These are phyloP conservation scores for Pandemis cinnamomeana DNA, from an alignment of 2,888 invertebrate species.

Conservation along the genomic window DNA sequence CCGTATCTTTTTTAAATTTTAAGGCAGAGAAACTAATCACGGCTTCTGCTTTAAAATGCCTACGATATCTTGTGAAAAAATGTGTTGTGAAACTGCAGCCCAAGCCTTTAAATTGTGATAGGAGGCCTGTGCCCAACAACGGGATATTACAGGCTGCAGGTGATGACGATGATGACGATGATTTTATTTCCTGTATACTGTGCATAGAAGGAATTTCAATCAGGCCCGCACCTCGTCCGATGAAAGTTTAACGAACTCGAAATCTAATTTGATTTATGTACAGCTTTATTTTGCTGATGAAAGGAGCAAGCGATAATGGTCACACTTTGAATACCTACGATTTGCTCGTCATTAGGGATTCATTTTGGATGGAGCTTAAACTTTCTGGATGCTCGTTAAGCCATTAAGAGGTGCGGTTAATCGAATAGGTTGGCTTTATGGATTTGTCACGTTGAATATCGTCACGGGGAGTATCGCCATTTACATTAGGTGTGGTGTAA, in stretches of 20 bases:
- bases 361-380: slow-evolving; percentile 6
- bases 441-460: not conserved
- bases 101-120: too few relatives aligned
- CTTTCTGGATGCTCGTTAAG: not conserved
- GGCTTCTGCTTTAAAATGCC: too few relatives aligned
- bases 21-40: too few relatives aligned
- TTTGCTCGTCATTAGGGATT: slow-evolving; percentile 20
- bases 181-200: slow-evolving; percentile 26
- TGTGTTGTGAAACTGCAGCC: too few relatives aligned
- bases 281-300: slow-evolving; percentile 52
- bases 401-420: slow-evolving; percentile 7
- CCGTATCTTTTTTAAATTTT: too few relatives aligned
- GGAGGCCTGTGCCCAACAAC: too few relatives aligned
- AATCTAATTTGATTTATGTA: slow-evolving; percentile 69
- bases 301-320: slow-evolving; percentile 40
- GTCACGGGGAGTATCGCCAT: not conserved
- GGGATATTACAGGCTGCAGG: too few relatives aligned
- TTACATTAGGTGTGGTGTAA: not conserved
- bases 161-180: too few relatives aligned
- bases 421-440: not conserved
- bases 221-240: slow-evolving; percentile 55
- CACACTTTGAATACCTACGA: slow-evolving; percentile 23
- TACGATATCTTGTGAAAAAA: too few relatives aligned
- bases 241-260: slow-evolving; percentile 73
- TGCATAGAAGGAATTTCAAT: slow-evolving; percentile 60